Base-by-base conservation (phyloP, 2,888 invertebrate species). In the Xylota sylvarum region DNA sequence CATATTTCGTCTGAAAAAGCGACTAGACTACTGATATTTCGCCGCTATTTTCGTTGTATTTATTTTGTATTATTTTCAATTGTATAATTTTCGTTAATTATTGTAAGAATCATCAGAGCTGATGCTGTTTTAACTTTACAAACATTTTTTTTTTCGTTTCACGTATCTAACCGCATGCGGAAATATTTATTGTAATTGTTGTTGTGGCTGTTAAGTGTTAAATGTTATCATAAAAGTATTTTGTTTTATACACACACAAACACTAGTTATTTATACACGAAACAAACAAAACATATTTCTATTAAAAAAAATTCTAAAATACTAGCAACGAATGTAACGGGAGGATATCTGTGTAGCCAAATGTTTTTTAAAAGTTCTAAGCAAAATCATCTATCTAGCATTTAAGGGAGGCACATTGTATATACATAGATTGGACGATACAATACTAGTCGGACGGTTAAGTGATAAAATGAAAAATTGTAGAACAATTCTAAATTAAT, bases 11-110 rank as follows among this genome's bases (percentile, higher is more conserved):
- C 62, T 92, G 2, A 92, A 91, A 64, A 92, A 91, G 67, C 89
- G 91, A 43, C 89, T 92, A 40, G 91, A 92, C 89, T 92, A 91
- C 92, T 92, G 92, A 92, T 92, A 92, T 89, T 91, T 92, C 84
- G 90, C 89, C 32, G 91, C 91, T 0, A 90, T 92, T 89, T 91
- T 92, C 30, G 89, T 92, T 90, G 91, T 91, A 60, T 90, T 90
- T 78, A 89, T 92, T 81, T 77, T 92, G 14, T 91, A 92, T 89
- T 92, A 92, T 88, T 91, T 92, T 89, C 92, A 92, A 84, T 86
- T 91, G 80, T 92, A 92, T 88, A 91, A 91, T 86, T 91, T 92
- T 89, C 92, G 90, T 89, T 91, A 89, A 89, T 40, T 69, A 64
- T 40, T 58, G 12, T 74, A 74, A 80, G 80, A 58, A 64, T 58